A percentile compares a stretch with the other conserved stretches of the same genome.
Evolutionary conservation across 2,888 invertebrate genomes (phyloP).

Genomic region (Xanthostigma xanthostigma): DNA sequence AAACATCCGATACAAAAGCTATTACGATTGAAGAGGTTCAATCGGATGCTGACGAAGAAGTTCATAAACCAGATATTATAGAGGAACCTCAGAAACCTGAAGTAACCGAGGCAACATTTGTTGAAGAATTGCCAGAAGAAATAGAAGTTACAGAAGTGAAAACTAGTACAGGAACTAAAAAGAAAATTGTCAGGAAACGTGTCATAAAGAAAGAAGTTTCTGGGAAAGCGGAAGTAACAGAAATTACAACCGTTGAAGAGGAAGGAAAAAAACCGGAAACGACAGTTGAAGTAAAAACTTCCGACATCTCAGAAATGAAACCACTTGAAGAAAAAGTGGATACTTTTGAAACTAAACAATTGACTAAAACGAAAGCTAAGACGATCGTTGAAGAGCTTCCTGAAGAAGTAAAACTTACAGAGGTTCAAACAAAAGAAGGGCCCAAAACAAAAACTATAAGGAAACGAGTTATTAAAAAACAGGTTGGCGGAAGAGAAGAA

Average conservation of each 20-base stretch:
- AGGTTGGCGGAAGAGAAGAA: slow-evolving; percentile 18
- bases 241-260: slow-evolving; percentile 15
- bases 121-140: slow-evolving; percentile 24
- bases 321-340: slow-evolving; percentile 7
- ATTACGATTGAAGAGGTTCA: background rate
- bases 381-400: slow-evolving; percentile 15
- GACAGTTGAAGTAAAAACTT: slow-evolving; percentile 7
- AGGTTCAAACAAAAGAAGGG: slow-evolving; percentile 1
- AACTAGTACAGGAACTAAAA: slow-evolving; percentile 20
- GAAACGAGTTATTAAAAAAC: slow-evolving; percentile 15
- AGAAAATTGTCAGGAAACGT: slow-evolving; percentile 20
- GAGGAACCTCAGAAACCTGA: slow-evolving; percentile 20
- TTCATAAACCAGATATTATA: background rate
- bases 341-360: slow-evolving; percentile 8
- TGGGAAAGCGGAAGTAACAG: slow-evolving; percentile 16
- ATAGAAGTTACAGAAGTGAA: slow-evolving; percentile 14
- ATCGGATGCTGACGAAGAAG: too few species aligned
- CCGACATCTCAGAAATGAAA: slow-evolving; percentile 21
- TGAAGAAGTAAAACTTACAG: slow-evolving; percentile 9
- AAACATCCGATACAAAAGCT: background rate
- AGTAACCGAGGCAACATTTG: slow-evolving; percentile 20
- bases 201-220: slow-evolving; percentile 20
- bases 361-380: slow-evolving; percentile 10
- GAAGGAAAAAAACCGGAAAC: slow-evolving; percentile 11
- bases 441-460: background rate